Evolutionary conservation across 64 coral and sea anemone genomes (phyloP).

Genomic region (Astreopora myriophthalma): DNA sequence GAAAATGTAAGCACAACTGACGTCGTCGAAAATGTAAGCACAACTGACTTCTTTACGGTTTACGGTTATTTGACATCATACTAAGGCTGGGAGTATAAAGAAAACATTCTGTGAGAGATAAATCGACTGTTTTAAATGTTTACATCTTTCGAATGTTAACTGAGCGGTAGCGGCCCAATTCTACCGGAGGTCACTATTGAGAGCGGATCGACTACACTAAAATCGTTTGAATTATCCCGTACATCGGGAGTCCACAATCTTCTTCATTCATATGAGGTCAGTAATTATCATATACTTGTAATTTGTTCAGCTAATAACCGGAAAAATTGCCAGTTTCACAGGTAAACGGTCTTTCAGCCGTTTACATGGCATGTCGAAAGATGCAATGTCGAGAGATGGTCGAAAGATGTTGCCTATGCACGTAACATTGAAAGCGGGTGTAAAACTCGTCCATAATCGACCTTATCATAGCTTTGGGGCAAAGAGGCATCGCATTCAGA

Average conservation of each 20-base stretch:
- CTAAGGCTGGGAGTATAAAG: too few species aligned
- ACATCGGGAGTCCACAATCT: neutral
- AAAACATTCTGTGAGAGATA: too few species aligned
- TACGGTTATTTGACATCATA: too few species aligned
- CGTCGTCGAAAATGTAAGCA: too few species aligned
- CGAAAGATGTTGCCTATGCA: neutral
- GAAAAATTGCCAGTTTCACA: neutral
- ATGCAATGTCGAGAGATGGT: neutral
- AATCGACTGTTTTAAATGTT: too few species aligned
- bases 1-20: too few species aligned
- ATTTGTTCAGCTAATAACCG: neutral
- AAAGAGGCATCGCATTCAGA: conserved; percentile 41
- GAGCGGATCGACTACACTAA: neutral
- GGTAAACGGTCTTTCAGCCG: neutral
- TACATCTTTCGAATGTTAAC: neutral
- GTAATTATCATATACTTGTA: neutral
- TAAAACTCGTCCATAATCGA: neutral
- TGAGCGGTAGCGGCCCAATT: neutral
- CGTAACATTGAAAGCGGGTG: neutral
- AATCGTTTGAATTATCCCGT: neutral
- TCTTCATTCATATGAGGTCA: neutral
- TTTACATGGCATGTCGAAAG: neutral
- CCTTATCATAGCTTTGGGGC: conserved; percentile 25
- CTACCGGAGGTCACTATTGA: neutral
- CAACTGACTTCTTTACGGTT: too few species aligned